phyloP scores from a whole-genome alignment of 2,113 vertebrate genomes.

The Synchiropus splendidus region DNA sequence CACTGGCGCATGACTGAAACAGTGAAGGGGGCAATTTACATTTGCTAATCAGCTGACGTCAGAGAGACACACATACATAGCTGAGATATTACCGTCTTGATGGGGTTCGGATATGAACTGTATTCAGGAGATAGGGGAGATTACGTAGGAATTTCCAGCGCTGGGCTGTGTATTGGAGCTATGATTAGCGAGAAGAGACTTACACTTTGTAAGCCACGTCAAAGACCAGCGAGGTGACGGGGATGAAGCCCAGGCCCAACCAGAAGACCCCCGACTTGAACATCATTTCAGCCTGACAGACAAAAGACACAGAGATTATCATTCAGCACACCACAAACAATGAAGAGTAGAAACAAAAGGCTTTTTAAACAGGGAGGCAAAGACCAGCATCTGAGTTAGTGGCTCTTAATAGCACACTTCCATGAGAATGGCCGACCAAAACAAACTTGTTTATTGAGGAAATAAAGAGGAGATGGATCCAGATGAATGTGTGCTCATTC shows the following conservation, averaged over 20 bases:
- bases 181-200: conserved; percentile 61
- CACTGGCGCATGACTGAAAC: no score
- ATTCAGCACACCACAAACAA: conserved; percentile 34
- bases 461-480: conserved; percentile 25
- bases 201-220: conserved; percentile 93
- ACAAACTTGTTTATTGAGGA: conserved; percentile 32
- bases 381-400: conserved; percentile 14
- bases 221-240: conserved; percentile 83
- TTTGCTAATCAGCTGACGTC: conserved; percentile 7
- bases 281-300: conserved; percentile 86
- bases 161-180: conserved; percentile 18
- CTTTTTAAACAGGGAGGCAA: conserved; percentile 25
- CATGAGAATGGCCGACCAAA: conserved; percentile 29
- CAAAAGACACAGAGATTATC: conserved; percentile 11
- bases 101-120: conserved; percentile 6
- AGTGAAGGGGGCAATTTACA: conserved; percentile 1
- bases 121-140: conserved; percentile 18
- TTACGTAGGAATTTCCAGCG: conserved; percentile 29
- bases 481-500: conserved; percentile 29
- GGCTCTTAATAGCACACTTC: conserved; percentile 13
- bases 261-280: conserved; percentile 93
- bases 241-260: conserved; percentile 91
- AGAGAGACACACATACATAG: conserved; percentile 7
- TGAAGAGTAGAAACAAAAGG: conserved; percentile 22
- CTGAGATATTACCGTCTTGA: background rate